Evolutionary conservation across 2,888 invertebrate species (phyloP), one percentile per base, ranked within the genome.

Genomic region (Dolichopus griseipennis): DNA sequence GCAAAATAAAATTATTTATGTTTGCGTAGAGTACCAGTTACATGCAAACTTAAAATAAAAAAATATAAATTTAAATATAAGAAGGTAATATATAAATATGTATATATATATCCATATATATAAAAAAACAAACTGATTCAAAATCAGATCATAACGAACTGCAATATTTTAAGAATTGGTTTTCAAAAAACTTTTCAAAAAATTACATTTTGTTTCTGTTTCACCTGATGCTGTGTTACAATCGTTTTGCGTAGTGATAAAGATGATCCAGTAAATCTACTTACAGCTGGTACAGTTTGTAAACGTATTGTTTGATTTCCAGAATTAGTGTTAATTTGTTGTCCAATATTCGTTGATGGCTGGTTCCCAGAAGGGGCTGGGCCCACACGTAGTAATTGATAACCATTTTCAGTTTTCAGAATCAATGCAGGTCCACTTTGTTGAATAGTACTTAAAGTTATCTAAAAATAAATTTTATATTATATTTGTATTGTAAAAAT

Each of bases 391-490:
- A 97, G 85, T 81, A 97, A 85, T 83, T 97, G 95, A 83, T 92
- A 93, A 78, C 97, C 97, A 85, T 93, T 95, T 85, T 97, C 97
- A 79, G 96, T 97, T 86, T 95, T 96, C 82, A 97, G 86, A 80
- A 97, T 87, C 81, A 97, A 86, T 83, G 87, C 86, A 81, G 95
- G 92, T 71, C 90, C 90, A 83, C 92, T 93, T 82, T 93, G 91
- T 84, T 92, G 93, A 77, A 94, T 86, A 78, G 92, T 87, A 85
- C 93, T 92, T 83, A 94, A 86, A 77, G 94, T 93, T 84, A 93
- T 90, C 89, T 92, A 88, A 85, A 86, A 79, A 66, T 67, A 68
- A 33, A 64, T 27, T 27, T 27, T 4, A 27, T 27, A 21, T 68
- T 69, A 69, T 34, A 65, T 68, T 69, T 66, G 66, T 66, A 68